phyloP scores from a whole-genome alignment of 1,140 invertebrate species.

The Alviniconcha marisindica region DNA sequence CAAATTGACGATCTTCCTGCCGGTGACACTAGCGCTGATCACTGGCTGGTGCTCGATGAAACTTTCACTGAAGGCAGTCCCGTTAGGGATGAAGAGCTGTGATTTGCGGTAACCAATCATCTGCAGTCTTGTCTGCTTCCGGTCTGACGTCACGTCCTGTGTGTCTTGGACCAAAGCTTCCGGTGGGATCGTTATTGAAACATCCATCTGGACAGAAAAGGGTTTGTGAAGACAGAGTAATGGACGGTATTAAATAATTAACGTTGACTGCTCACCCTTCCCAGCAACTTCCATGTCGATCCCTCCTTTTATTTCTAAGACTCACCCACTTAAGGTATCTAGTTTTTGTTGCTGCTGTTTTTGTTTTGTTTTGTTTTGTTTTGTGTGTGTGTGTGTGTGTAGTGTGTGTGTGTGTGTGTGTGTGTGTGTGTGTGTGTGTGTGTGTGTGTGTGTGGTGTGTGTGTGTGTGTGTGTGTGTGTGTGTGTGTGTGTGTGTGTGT shows the following conservation, averaged over 20 bases:
- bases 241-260: too few species aligned
- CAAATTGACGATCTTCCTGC: slow-evolving; percentile 70
- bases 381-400: slow-evolving; percentile 1
- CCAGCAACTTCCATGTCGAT: too few species aligned
- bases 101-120: slow-evolving; percentile 61
- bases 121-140: slow-evolving; percentile 46
- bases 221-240: not conserved
- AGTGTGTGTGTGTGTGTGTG: slow-evolving; percentile 31
- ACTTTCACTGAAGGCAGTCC: slow-evolving; percentile 43
- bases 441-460: not conserved
- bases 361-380: not conserved
- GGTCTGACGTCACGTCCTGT: not conserved
- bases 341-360: not conserved
- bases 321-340: too few species aligned
- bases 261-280: too few species aligned
- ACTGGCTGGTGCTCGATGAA: slow-evolving; percentile 65
- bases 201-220: not conserved
- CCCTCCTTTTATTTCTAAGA: too few species aligned
- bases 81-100: slow-evolving; percentile 59
- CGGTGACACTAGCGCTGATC: slow-evolving; percentile 66
- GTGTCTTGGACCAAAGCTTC: not conserved
- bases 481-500: not conserved
- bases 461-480: not conserved
- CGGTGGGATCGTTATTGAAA: slow-evolving; percentile 3
- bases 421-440: slow-evolving; percentile 16